These are phyloP conservation scores for Eclectus roratus DNA, from an alignment of 2,113 vertebrate species.

Conservation along the genomic window DNA sequence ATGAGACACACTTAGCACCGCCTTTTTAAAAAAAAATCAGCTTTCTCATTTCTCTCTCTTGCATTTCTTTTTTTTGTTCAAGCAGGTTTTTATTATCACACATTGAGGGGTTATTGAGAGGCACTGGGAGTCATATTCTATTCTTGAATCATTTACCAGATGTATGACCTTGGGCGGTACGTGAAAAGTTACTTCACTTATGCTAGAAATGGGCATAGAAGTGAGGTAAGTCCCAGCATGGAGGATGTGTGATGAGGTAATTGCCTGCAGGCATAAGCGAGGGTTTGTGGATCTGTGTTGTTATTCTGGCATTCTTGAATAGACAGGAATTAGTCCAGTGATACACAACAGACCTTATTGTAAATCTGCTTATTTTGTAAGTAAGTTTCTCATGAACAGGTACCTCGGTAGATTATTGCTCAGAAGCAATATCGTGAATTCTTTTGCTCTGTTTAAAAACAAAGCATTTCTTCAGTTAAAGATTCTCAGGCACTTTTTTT, in stretches of 20 bases:
- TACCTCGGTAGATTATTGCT: background rate
- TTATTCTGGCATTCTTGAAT: background rate
- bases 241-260: background rate
- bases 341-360: background rate
- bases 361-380: background rate
- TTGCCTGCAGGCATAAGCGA: background rate
- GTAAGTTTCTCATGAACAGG: background rate
- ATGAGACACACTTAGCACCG: background rate
- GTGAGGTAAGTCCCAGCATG: background rate
- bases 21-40: background rate
- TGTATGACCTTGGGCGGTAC: background rate
- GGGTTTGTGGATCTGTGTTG: background rate
- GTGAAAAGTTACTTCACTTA: background rate
- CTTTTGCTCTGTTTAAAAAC: background rate
- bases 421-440: background rate
- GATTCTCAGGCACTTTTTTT: background rate
- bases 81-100: conserved; percentile 11
- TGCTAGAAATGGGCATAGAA: background rate
- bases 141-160: background rate
- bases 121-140: background rate
- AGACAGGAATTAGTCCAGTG: background rate
- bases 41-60: conserved; percentile 20
- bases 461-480: background rate
- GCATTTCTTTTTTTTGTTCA: background rate
- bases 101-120: background rate